Evolutionary conservation across 37 sponge, comb jelly and placozoan genomes (phyloP), one percentile per base, ranked within the genome.

Genomic region (Aphrocallistes beatrix): DNA sequence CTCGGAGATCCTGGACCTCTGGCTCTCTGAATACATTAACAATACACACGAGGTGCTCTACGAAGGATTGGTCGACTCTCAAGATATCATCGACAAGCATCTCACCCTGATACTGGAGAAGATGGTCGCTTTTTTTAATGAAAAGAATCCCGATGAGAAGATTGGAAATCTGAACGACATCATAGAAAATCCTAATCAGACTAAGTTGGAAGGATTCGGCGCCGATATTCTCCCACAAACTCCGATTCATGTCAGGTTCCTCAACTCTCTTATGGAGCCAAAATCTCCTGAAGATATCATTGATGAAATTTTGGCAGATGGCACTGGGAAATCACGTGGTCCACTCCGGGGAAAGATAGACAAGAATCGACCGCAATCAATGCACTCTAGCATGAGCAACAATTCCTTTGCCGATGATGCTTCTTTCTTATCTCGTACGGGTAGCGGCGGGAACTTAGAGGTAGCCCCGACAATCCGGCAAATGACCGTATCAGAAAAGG

Each of bases 201-300:
- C n/a, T 3, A 19, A 19, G 6, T 60, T 60, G 6, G 75, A 25
- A 13, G 75, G 75, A 28, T 30, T 60, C 8, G n/a, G n/a, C 34
- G 3, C 75, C 3, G 75, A 60, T 1, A 19, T 19, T 13, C 75
- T 60, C 75, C 75, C 75, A 6, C 28, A 60, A 19, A 60, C 75
- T 25, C 75, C 75, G 28, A 60, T 60, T 25, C 8, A 19, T 13
- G 75, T 60, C 8, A 60, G n/a, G 75, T 60, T 60, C 75, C 75
- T 60, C 28, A 60, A 60, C 75, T 60, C 75, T 13, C 75, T 60
- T 25, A 60, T 60, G 75, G 75, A 60, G 32, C 75, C 75, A 3
- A 21, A 60, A 60, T 60, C 75, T 30, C 75, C 75, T 13, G 75
- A 60, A 30, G 75, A 60, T 30, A 60, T 60, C 25, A 3, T 60